A percentile compares a stretch with the other conserved stretches of the same genome.
phyloP scores from a whole-genome alignment of 2,113 vertebrate species.

The Terrapene triunguis region DNA sequence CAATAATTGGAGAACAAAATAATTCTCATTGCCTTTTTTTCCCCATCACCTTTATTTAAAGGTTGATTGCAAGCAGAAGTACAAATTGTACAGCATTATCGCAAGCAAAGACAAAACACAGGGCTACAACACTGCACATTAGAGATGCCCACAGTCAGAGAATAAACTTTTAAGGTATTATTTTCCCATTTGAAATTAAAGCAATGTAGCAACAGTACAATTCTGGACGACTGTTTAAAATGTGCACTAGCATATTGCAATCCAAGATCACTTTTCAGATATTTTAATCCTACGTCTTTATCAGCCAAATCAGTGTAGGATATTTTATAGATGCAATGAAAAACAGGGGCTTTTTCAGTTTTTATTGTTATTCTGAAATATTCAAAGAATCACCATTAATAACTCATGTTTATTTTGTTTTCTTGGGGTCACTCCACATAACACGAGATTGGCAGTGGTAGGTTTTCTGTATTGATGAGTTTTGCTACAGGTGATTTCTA shows the following conservation, averaged over 20 bases:
- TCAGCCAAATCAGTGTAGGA: conserved; percentile 38
- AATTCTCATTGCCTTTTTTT: conserved; percentile 67
- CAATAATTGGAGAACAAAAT: conserved; percentile 21
- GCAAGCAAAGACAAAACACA: conserved; percentile 81
- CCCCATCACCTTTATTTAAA: conserved; percentile 78
- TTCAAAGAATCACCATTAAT: conserved; percentile 50
- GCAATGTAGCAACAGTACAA: background rate
- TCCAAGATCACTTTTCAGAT: conserved; percentile 33
- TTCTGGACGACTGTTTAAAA: conserved; percentile 67
- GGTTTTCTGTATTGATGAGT: conserved; percentile 13
- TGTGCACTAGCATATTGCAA: conserved; percentile 62
- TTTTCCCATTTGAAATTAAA: conserved; percentile 55
- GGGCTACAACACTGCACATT: conserved; percentile 78
- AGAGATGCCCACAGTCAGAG: conserved; percentile 86
- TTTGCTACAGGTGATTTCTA: conserved; percentile 23
- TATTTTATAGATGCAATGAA: background rate
- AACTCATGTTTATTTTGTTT: conserved; percentile 23
- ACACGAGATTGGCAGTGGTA: conserved; percentile 6
- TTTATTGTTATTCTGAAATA: conserved; percentile 34
- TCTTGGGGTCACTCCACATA: conserved; percentile 35
- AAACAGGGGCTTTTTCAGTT: conserved; percentile 3
- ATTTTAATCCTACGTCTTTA: background rate
- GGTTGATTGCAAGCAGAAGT: conserved; percentile 77
- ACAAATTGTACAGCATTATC: conserved; percentile 71
- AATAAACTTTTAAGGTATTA: conserved; percentile 53